Base-by-base conservation (phyloP, 2,797 vertebrate species). In the Myotis pilosus region DNA sequence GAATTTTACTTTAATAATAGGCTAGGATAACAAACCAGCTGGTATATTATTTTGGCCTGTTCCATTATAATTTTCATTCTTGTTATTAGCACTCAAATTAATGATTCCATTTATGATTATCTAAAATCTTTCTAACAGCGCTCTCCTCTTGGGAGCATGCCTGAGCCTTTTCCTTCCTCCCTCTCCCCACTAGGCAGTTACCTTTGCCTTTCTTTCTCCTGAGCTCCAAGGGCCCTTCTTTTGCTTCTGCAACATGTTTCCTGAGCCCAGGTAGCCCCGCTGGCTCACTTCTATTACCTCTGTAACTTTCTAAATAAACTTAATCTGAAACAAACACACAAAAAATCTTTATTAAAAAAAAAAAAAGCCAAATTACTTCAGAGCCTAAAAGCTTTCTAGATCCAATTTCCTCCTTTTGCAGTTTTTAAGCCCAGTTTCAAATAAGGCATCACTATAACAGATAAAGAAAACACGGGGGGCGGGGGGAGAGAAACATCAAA, bases 71-170 rank as follows among this genome's bases (percentile, higher is more conserved):
- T 88, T 95, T 94, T 82, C 62, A 81, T 69, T 92, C 30, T 91
- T 91, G 30, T 81, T 91, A 79, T 95, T 60, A 92, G 82, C 83
- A 92, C n/a, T 94, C 69, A 92, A 83, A 88, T 80, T 94, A 86
- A 89, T 89, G 66, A 95, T 74, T 95, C 9, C 57, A 88, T 69
- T 92, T 62, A 87, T 41, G 11, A 79, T 82, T 51, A 75, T 69
- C 71, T 92, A 81, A 94, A 91, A 85, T 71, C 49, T 55, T 89
- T 86, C 47, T 30, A 60, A 9, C 8, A 33, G 64, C 8, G 8
- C 8, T 68, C n/a, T 68, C n/a, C 17, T 68, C 64, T 20, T 20
- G 16, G n/a, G n/a, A 36, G 17, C n/a, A 68, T 33, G n/a, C 64
- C 64, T 33, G n/a, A n/a, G 7, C 16, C 64, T 66, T n/a, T 8